These are phyloP conservation scores for Falco cherrug DNA, from an alignment of 2,797 vertebrate genomes.

Conservation along the genomic window DNA sequence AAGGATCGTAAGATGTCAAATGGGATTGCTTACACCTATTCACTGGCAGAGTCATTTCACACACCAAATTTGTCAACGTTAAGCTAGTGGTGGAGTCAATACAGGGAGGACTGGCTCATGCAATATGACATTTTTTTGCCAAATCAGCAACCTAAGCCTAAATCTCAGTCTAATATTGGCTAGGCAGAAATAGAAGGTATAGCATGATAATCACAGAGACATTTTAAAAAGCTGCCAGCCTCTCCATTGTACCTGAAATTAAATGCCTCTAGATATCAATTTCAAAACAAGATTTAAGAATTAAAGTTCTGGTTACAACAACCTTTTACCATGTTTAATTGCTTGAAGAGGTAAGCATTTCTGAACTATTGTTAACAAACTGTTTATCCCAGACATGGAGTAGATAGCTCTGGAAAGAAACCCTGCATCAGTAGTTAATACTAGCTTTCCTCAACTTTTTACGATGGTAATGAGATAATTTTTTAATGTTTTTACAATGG, in stretches of 20 bases:
- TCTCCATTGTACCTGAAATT: not conserved
- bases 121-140: not conserved
- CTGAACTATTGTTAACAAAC: not conserved
- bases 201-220: not conserved
- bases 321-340: not conserved
- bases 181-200: not conserved
- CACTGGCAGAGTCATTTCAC: not conserved
- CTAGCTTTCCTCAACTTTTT: not conserved
- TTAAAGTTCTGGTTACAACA: not conserved
- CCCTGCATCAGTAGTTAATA: not conserved
- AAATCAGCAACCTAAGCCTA: not conserved
- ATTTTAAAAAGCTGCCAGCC: not conserved
- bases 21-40: not conserved
- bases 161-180: not conserved
- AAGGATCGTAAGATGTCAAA: not conserved
- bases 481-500: not conserved
- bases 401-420: not conserved
- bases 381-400: not conserved
- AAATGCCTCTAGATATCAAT: not conserved
- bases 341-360: not conserved
- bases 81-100: not conserved
- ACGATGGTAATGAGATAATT: not conserved
- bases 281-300: not conserved
- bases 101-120: not conserved
- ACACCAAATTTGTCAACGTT: not conserved